Percentiles rank a stretch among this genome's conserved stretches.
These are phyloP conservation scores for Lycocorax pyrrhopterus DNA, from an alignment of 2,113 vertebrate genomes.

Conservation along the genomic window DNA sequence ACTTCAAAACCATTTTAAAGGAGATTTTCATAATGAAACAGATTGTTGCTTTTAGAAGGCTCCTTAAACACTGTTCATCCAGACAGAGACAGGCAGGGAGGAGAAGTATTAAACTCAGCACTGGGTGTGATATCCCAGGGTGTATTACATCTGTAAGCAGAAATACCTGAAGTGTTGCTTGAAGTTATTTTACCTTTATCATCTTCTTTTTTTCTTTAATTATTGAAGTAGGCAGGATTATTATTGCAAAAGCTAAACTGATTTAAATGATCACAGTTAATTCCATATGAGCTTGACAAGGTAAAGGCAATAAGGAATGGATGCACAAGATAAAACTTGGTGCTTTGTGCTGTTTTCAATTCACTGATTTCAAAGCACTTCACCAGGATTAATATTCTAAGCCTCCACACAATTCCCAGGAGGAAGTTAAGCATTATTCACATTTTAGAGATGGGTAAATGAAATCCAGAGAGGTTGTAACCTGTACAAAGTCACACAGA, in stretches of 20 bases:
- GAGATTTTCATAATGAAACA: not conserved
- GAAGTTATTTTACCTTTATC: not conserved
- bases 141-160: not conserved
- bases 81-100: not conserved
- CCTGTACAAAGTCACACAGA: conserved; percentile 25
- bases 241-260: not conserved
- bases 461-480: conserved; percentile 50
- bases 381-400: conserved; percentile 46
- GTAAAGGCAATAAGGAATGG: not conserved
- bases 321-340: conserved; percentile 3
- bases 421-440: conserved; percentile 36
- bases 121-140: not conserved
- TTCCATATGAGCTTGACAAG: not conserved
- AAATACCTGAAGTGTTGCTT: not conserved
- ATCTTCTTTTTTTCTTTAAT: not conserved
- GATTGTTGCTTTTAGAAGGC: not conserved
- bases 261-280: not conserved
- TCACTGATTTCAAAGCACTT: conserved; percentile 43
- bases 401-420: conserved; percentile 18
- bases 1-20: not conserved
- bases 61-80: not conserved
- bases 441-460: conserved; percentile 42
- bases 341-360: conserved; percentile 34
- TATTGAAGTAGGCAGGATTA: not conserved
- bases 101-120: not conserved